Evolutionary conservation across 2,113 vertebrate genomes (phyloP).

Genomic region (Zingel zingel): DNA sequence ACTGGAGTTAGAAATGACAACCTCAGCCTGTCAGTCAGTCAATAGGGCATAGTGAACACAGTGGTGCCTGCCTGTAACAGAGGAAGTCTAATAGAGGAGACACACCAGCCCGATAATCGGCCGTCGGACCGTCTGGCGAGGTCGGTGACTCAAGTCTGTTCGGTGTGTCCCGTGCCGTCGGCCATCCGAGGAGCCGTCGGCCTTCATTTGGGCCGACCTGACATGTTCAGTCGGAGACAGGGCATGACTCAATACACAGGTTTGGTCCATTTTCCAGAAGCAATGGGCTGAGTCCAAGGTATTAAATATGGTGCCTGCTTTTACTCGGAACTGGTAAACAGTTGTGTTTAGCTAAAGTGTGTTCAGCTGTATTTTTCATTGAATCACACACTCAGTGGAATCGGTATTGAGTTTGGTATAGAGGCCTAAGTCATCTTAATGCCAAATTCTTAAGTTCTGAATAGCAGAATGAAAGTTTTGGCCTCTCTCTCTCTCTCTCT

Average conservation of each 20-base stretch:
- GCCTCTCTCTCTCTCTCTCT: neutral
- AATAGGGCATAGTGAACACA: too few species aligned
- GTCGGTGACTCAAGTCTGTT: too few species aligned
- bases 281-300: neutral
- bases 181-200: too few species aligned
- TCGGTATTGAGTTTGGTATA: conserved; percentile 2
- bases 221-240: too few species aligned
- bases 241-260: neutral
- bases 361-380: conserved; percentile 24
- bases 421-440: conserved; percentile 4
- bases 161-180: too few species aligned
- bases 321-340: conserved; percentile 3
- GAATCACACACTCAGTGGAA: neutral
- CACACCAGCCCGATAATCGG: too few species aligned
- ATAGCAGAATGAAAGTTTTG: conserved; percentile 15
- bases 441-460: conserved; percentile 25
- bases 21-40: too few species aligned
- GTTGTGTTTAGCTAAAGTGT: conserved; percentile 24
- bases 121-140: too few species aligned
- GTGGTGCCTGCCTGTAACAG: too few species aligned
- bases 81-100: too few species aligned
- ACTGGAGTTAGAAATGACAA: too few species aligned
- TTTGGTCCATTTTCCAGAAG: conserved; percentile 8
- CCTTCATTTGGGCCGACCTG: too few species aligned
- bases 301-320: neutral